A percentile compares a stretch with the other conserved stretches of the same genome.
Conservation (phyloP, 2,888 invertebrate species). For the Eugnorisma glareosa region DNA sequence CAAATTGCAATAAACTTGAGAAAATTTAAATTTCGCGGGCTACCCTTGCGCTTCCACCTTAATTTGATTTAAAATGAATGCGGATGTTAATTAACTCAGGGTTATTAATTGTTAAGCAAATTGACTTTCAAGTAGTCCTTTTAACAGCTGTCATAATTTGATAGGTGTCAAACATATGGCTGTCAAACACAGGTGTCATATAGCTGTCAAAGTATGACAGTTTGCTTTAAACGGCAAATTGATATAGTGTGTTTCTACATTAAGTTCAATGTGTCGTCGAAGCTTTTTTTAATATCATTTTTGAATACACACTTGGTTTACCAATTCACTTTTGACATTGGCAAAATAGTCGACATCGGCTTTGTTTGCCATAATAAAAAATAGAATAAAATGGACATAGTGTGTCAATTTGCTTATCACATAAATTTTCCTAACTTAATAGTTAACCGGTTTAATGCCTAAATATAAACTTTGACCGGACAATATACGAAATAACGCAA, state of each 20-base stretch:
- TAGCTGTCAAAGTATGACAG: neutral
- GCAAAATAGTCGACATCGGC: no score
- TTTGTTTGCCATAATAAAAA: no score
- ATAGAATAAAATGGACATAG: no score
- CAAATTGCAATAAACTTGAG: no score
- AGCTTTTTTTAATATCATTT: no score
- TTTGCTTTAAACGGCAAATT: no score
- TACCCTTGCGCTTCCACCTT: no score
- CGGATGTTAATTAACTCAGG: neutral
- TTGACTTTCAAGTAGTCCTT: neutral
- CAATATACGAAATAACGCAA: conserved; percentile 15
- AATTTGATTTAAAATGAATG: neutral
- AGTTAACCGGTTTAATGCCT: neutral
- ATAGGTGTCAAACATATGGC: neutral
- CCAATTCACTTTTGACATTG: no score
- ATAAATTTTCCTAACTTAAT: neutral
- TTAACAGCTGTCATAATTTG: neutral
- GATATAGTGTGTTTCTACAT: neutral
- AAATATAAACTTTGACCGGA: conserved; percentile 7
- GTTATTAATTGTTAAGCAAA: neutral
- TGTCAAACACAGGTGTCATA: neutral
- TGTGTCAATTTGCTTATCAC: neutral
- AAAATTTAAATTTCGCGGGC: no score
- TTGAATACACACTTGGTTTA: no score
- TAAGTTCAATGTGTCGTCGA: no score